phyloP scores from a whole-genome alignment of 2,888 invertebrate species.

The Timema podura region DNA sequence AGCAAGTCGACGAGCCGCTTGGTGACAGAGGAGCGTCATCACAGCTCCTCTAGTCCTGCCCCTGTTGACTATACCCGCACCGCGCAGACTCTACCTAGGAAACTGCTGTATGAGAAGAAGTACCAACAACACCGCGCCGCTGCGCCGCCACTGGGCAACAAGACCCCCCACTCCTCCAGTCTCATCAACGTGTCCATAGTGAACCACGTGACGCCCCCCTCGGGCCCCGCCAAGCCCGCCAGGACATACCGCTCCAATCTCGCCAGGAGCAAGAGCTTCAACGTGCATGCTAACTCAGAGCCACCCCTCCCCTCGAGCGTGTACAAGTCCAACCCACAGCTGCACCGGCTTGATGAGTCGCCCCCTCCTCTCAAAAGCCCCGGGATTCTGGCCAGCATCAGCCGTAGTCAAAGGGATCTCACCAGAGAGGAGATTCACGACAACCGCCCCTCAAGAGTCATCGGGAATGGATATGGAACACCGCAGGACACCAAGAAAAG shows the following conservation, averaged over 20 bases:
- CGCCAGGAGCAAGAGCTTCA: conserved; percentile 80
- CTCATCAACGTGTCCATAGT: conserved; percentile 40
- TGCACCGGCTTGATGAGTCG: conserved; percentile 65
- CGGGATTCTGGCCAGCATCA: conserved; percentile 80
- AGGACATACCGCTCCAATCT: conserved; percentile 68
- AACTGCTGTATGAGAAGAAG: conserved; percentile 40
- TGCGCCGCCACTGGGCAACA: conserved; percentile 18
- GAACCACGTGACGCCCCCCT: conserved; percentile 43
- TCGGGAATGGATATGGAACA: too few species aligned
- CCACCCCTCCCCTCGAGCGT: conserved; percentile 14
- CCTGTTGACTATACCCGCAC: conserved; percentile 28
- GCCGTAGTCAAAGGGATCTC: conserved; percentile 75
- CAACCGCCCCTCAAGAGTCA: conserved; percentile 44
- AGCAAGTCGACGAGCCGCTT: conserved; percentile 77
- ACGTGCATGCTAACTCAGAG: conserved; percentile 60
- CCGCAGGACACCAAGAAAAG: conserved; percentile 59
- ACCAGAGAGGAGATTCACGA: conserved; percentile 50
- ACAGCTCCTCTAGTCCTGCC: conserved; percentile 55
- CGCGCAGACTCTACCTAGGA: conserved; percentile 69
- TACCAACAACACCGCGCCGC: conserved; percentile 23
- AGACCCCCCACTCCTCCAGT: conserved; percentile 29
- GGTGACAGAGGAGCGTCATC: conserved; percentile 53
- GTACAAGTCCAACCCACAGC: conserved; percentile 74
- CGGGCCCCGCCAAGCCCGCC: conserved; percentile 73
- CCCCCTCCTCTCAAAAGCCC: conserved; percentile 77